These are phyloP conservation scores for Diplodus sargus DNA, from an alignment of 2,797 vertebrate species.

Conservation along the genomic window DNA sequence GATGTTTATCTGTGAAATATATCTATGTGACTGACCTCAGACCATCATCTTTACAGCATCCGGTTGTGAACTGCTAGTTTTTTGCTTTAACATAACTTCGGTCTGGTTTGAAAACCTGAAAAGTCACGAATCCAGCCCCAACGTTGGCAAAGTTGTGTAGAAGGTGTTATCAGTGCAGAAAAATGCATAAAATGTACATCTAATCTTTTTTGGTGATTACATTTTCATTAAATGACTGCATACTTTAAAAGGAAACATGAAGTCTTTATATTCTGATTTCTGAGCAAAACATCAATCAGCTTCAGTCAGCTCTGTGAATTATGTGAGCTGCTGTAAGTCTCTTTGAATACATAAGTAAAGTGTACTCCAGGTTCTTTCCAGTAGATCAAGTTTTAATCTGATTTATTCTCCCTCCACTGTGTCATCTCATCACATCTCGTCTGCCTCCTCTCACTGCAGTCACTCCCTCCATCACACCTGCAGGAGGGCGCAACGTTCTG, in stretches of 20 bases:
- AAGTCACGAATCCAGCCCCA: too few species aligned
- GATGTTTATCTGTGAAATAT: too few species aligned
- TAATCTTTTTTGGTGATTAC: neutral
- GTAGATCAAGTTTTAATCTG: constrained; percentile 25
- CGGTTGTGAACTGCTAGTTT: too few species aligned
- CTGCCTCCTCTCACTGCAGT: constrained; percentile 18
- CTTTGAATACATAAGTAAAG: constrained; percentile 1
- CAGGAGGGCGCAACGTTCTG: constrained; percentile 13
- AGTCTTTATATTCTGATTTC: neutral
- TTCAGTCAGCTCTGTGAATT: neutral
- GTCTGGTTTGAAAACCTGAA: too few species aligned
- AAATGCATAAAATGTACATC: neutral
- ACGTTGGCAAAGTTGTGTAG: neutral
- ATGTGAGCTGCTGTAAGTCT: neutral
- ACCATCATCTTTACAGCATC: too few species aligned
- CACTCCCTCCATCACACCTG: constrained; percentile 10
- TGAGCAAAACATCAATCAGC: neutral
- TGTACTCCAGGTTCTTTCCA: constrained; percentile 25
- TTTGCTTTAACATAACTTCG: too few species aligned
- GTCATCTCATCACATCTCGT: constrained; percentile 38
- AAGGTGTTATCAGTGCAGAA: neutral
- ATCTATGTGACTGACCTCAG: too few species aligned
- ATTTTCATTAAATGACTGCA: neutral
- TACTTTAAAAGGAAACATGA: neutral
- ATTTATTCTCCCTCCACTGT: constrained; percentile 26